Conservation (phyloP, 1,140 invertebrate species). For the Streblospio benedicti region DNA sequence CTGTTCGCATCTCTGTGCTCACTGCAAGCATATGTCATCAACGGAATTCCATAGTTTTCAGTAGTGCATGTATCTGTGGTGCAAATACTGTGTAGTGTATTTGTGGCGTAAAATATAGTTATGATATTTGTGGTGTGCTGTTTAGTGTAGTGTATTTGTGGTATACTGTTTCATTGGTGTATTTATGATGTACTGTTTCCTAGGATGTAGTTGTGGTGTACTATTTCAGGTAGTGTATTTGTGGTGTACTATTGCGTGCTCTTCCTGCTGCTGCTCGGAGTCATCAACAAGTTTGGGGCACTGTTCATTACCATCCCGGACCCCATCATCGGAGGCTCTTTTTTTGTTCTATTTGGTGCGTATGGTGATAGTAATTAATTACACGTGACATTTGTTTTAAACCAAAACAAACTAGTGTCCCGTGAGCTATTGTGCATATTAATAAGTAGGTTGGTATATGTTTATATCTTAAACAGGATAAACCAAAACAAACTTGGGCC, state of each 20-base stretch:
- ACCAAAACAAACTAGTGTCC: not conserved
- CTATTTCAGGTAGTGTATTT: not conserved
- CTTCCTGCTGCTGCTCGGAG: conserved; percentile 1
- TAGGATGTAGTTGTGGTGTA: not conserved
- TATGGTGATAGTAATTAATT: conserved; percentile 53
- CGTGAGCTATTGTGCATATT: not conserved
- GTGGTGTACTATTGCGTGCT: conserved; percentile 3
- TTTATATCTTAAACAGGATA: not conserved
- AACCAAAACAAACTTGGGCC: no score
- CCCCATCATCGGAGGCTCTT: conserved; percentile 75
- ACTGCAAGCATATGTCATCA: no score
- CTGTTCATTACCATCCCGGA: conserved; percentile 80
- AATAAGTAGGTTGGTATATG: no score
- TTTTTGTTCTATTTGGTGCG: conserved; percentile 75
- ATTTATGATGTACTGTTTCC: not conserved
- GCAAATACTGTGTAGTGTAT: not conserved
- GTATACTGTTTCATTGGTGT: not conserved
- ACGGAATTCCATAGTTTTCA: not conserved
- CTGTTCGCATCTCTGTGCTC: no score
- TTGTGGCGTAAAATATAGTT: no score
- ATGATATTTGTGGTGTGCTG: not conserved
- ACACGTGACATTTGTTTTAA: not conserved
- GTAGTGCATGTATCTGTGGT: not conserved
- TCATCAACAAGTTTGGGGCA: conserved; percentile 51
- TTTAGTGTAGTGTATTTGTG: not conserved